Evolutionary conservation across 2,797 vertebrate species (phyloP).

Genomic region (Amblyraja radiata): DNA sequence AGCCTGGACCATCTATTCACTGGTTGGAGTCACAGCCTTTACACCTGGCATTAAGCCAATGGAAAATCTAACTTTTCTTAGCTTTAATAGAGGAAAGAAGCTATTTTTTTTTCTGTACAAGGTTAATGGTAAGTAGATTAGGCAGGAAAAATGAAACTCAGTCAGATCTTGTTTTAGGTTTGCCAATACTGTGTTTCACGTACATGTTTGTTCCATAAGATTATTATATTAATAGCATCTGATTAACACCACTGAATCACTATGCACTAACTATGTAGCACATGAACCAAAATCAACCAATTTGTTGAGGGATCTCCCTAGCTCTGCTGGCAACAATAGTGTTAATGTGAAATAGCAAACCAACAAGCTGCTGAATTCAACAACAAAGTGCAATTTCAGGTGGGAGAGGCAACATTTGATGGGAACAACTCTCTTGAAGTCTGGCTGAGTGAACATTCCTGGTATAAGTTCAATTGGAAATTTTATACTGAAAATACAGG

Average conservation of each 20-base stretch:
- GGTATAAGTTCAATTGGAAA: background rate
- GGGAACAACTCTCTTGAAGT: background rate
- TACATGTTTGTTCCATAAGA: background rate
- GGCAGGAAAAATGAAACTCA: background rate
- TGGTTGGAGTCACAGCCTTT: constrained; percentile 6
- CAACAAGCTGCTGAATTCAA: background rate
- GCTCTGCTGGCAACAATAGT: background rate
- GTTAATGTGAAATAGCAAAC: background rate
- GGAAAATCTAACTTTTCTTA: background rate
- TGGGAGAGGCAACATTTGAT: background rate
- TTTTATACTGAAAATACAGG: constrained; percentile 8
- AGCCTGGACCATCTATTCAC: background rate
- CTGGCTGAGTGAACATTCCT: background rate
- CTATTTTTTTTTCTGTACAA: too few relatives aligned
- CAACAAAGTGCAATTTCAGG: background rate
- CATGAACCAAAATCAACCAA: background rate
- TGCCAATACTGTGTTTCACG: background rate
- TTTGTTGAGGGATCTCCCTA: background rate
- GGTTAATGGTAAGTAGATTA: background rate
- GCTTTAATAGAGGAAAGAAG: background rate
- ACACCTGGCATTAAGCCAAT: background rate
- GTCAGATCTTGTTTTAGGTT: background rate
- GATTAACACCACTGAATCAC: background rate
- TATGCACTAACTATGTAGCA: too few relatives aligned
- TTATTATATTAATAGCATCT: background rate